Base-by-base conservation (phyloP, 2,113 vertebrate genomes). In the Rattus rattus region DNA sequence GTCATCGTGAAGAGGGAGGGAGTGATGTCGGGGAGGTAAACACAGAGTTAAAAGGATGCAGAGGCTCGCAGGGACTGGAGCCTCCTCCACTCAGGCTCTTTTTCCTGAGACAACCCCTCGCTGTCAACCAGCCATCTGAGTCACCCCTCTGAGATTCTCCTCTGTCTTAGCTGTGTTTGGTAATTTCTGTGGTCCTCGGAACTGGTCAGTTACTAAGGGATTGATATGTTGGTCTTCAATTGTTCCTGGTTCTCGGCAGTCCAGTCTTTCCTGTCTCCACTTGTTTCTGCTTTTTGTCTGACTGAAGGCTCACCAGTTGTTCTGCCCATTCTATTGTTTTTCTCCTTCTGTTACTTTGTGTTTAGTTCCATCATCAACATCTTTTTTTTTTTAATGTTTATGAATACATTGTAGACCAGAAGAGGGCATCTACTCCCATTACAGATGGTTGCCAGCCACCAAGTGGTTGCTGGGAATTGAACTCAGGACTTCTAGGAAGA, bases 211-310 rank as follows among this genome's bases (percentile, higher is more conserved):
- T 65, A 17, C 28, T 49, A 26, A 77, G 91, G 79, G 73, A 24
- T 52, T 52, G 36, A 19, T 72, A 54, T 94, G 39, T 54, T 65
- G 49, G 73, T 56, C 7, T 73, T 26, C 2, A 43, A 4, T n/a
- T 87, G 36, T 87, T 52, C 20, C 5, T 86, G 43, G 84, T 84
- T 36, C 61, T 49, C 26, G 30, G 36, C 6, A 36, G 28, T 61
- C 77, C 7, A 26, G 24, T 54, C 77, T 10, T 90, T 88, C 93
- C 59, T 39, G 5, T 69, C 69, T 70, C 49, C n/a, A 16, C 28
- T 77, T 92, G 8, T 70, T 91, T 91, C 39, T 80, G 70, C 56
- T 85, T 96, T 88, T 61, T 54, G 75, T 30, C 49, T 65, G 61
- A 36, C 49, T n/a, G 49, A 84, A 85, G 59, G 33, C 36, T 86